Conservation (phyloP, 2,113 vertebrate species). For the Nyctereutes procyonoides region DNA sequence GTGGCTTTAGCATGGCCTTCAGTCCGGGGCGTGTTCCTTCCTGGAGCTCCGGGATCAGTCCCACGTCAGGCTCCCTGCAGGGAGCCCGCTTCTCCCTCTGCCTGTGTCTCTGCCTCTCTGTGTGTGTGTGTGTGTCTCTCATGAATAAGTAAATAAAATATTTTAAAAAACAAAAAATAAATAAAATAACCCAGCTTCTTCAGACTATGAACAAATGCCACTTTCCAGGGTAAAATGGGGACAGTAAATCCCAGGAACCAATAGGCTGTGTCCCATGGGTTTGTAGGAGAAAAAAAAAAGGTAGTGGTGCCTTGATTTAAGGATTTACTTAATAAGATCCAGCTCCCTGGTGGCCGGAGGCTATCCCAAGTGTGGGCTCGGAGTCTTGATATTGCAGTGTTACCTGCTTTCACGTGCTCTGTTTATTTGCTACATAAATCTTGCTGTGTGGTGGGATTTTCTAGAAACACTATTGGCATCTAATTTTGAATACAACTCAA, state of each 20-base stretch:
- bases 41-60: too few species aligned
- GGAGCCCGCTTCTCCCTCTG: too few species aligned
- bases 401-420: background rate
- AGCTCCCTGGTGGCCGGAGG: background rate
- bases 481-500: background rate
- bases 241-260: background rate
- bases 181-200: background rate
- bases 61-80: too few species aligned
- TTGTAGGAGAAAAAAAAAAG: background rate
- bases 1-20: too few species aligned
- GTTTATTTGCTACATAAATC: conserved; percentile 45
- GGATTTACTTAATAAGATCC: background rate
- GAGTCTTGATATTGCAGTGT: background rate
- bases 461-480: conserved; percentile 29
- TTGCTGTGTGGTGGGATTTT: background rate
- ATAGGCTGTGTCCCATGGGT: background rate
- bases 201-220: background rate
- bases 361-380: too few species aligned
- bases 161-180: too few species aligned
- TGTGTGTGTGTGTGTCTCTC: too few species aligned
- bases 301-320: background rate
- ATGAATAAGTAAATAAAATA: too few species aligned
- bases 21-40: too few species aligned
- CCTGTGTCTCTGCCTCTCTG: too few species aligned
- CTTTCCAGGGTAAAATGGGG: background rate